These are phyloP conservation scores for Camponotus vicinus DNA, from an alignment of 1,140 invertebrate genomes.

Conservation along the genomic window DNA sequence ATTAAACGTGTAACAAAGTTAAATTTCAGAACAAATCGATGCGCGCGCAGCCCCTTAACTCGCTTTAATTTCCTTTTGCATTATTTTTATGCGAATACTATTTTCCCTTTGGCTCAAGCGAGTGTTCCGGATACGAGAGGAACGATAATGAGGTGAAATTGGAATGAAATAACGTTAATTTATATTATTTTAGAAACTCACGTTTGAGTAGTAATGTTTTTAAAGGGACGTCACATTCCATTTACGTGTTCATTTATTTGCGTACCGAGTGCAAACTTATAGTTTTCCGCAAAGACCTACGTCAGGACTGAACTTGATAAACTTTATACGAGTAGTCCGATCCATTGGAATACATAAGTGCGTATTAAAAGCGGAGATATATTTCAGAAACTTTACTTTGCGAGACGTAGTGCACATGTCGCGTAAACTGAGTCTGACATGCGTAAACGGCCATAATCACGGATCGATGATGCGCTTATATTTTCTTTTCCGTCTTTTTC, in stretches of 20 bases:
- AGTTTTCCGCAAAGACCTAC: background rate
- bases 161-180: background rate
- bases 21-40: constrained; percentile 20
- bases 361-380: constrained; percentile 25
- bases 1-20: constrained; percentile 40
- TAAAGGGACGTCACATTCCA: background rate
- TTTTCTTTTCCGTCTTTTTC: constrained; percentile 11
- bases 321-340: constrained; percentile 6
- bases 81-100: constrained; percentile 18
- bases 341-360: background rate
- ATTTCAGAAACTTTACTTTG: constrained; percentile 9
- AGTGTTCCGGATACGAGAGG: background rate
- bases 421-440: background rate
- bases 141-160: background rate
- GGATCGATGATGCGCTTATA: constrained; percentile 18
- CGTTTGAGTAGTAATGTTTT: background rate
- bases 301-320: constrained; percentile 7
- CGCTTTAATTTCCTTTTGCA: background rate
- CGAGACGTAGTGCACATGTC: background rate
- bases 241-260: constrained; percentile 17
- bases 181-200: background rate
- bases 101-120: background rate
- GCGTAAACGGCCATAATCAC: constrained; percentile 37
- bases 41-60: background rate
- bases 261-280: background rate